phyloP scores from a whole-genome alignment of 2,797 vertebrate genomes.

The Corythornis leucogaster region DNA sequence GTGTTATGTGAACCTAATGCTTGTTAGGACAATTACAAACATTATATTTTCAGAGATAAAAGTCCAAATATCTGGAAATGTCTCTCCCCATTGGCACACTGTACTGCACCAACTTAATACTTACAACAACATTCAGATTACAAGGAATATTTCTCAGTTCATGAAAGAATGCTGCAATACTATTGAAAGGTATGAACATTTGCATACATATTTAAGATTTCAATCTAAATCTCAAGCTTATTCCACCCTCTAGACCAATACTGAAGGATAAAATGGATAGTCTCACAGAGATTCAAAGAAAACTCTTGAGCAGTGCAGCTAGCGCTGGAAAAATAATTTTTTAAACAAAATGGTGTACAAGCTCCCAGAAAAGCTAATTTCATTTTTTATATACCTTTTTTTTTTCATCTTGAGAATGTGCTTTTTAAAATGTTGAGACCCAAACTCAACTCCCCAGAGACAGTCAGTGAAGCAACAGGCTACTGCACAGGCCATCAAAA shows the following conservation, averaged over 20 bases:
- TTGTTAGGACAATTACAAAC: not conserved
- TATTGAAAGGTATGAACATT: not conserved
- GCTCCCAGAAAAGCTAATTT: conserved; percentile 11
- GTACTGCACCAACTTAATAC: not conserved
- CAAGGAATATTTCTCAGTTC: conserved; percentile 22
- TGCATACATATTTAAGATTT: conserved; percentile 14
- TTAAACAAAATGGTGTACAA: not conserved
- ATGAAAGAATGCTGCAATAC: not conserved
- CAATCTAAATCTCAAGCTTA: conserved; percentile 16
- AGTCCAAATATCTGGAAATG: not conserved
- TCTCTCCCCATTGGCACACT: not conserved
- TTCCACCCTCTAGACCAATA: not conserved
- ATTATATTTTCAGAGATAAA: not conserved
- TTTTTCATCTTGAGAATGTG: not conserved
- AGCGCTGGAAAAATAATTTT: not conserved
- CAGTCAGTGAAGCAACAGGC: not conserved
- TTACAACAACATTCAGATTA: conserved; percentile 40
- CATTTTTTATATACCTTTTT: not conserved
- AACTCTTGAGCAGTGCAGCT: not conserved
- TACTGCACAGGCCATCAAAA: not conserved
- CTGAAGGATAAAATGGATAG: conserved; percentile 8
- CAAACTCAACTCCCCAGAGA: not conserved
- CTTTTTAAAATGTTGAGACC: not conserved
- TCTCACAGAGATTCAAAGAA: not conserved
- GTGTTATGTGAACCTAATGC: not conserved